Base-by-base conservation (phyloP, 2,113 vertebrate species). In the Coreoperca whiteheadi region DNA sequence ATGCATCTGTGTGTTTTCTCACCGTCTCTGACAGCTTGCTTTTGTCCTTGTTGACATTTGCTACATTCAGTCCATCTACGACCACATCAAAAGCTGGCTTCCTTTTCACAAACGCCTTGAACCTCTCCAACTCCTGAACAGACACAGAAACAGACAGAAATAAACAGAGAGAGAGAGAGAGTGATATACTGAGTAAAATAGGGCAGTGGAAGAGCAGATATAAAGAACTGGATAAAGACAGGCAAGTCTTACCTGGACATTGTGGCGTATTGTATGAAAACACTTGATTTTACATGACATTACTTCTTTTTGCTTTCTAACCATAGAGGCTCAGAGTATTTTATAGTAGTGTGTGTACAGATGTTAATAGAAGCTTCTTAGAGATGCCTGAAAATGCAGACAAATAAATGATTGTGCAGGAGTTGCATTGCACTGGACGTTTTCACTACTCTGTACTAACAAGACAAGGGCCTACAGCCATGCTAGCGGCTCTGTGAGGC, bases 51-150 rank as follows among this genome's bases (percentile, higher is more conserved):
- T 68, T 48, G 67, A 92, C 77, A 78, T 96, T 96, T 74, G 96
- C 97, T 71, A 99, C 96, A 80, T 99, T 99, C 84, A 99, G 96
- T 25, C 98, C 98, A 81, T 99, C 98, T 4, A 99, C 91, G 43
- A 99, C 96, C 84, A 99, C 94, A 93, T 99, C 97, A 93, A 97
- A 99, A 0, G 96, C 93, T 39, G 96, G 94, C 60, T 64, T 92
- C 69, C 43, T 91, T 89, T 96, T 94, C 85, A 99, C 93, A 93
- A 98, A 99, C 1, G n/a, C 74, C 85, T 96, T 95, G 93, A 99
- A 99, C 61, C 66, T 89, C 88, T 96, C 87, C 92, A 99, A 93
- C 94, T 99, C 98, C 98, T 99, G 90, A 85, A 92, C 86, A 71
- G 80, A 90, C 21, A 57, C 16, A 85, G 1, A 43, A 8, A 56